Evolutionary conservation across 2,888 invertebrate species (phyloP).

Genomic region (Aplocera efformata): DNA sequence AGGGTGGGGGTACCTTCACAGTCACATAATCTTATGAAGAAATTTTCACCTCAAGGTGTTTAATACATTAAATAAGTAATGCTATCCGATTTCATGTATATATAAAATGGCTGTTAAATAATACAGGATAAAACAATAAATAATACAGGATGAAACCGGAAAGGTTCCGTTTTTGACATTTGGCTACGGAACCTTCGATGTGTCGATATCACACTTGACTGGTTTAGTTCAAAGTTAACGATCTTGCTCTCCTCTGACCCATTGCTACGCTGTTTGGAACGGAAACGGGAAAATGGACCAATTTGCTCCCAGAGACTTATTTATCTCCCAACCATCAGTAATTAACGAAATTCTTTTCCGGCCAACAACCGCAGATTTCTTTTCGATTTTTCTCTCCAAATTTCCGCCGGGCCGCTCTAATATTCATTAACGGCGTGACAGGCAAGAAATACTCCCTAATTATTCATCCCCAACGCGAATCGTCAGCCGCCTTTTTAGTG

Average conservation of each 20-base stretch:
- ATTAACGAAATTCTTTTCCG: constrained; percentile 63
- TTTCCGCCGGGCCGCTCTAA: constrained; percentile 42
- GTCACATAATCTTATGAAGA: too few relatives aligned
- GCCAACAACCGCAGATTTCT: constrained; percentile 59
- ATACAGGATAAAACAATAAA: too few relatives aligned
- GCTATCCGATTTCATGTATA: too few relatives aligned
- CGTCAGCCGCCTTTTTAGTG: constrained; percentile 68
- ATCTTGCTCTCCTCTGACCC: too few relatives aligned
- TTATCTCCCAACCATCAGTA: constrained; percentile 61
- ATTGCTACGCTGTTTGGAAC: constrained; percentile 60
- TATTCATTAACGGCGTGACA: constrained; percentile 76
- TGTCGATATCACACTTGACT: constrained; percentile 59
- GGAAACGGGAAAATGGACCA: constrained; percentile 72
- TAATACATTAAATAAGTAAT: too few relatives aligned
- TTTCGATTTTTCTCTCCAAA: constrained; percentile 44
- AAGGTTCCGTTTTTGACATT: too few relatives aligned
- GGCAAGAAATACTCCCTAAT: constrained; percentile 74
- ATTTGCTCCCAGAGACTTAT: constrained; percentile 72
- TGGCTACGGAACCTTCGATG: too few relatives aligned
- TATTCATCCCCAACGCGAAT: constrained; percentile 74
- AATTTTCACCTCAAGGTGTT: too few relatives aligned
- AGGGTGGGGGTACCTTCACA: too few relatives aligned
- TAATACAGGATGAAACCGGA: too few relatives aligned
- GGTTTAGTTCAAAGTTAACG: constrained; percentile 62
- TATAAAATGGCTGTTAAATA: too few relatives aligned